Evolutionary conservation across 1,140 invertebrate genomes (phyloP), one percentile per base, ranked within the genome.

Genomic region (Pseudomyrmex gracilis): DNA sequence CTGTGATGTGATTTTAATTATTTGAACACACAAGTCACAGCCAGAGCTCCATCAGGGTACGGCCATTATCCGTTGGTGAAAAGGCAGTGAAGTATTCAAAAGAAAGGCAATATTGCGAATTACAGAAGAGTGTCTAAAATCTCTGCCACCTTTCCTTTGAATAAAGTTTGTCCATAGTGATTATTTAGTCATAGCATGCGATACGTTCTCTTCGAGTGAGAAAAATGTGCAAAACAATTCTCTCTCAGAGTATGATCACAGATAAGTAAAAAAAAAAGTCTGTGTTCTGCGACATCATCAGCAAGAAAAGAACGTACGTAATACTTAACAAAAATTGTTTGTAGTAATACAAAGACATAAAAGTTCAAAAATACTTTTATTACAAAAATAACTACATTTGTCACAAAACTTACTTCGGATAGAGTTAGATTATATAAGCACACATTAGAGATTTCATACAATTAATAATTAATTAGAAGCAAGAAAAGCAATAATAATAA

Each of bases 1-100:
- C 97, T 98, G 97, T 98, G 97, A 98, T 97, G 97, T 97, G 97
- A 96, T 85, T 93, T 85, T 89, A 74, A 89, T 92, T 91, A 88
- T 88, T 85, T 83, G 76, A 95, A 95, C 96, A 97, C 93, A 95
- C 97, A 97, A 93, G 95, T 97, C 97, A 97, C 97, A 97, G 96
- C 92, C 94, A 95, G 96, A 97, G 96, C 95, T 95, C 97, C 96
- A 96, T 95, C 94, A 95, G 95, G 96, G 95, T 95, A 93, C 93
- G 94, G 94, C 92, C 84, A 91, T 76, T 51, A 73, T 88, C 85
- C 83, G 53, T 84, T 87, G 82, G 73, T 74, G 68, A 73, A 82
- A 87, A 84, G 64, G 64, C 47, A 84, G 53, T 86, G 49, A 60
- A 88, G 34, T 68, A 63, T 70, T 49, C 43, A 57, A 82, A 66